phyloP scores from a whole-genome alignment of 2,797 vertebrate species.

The Sebastes trivittatus region DNA sequence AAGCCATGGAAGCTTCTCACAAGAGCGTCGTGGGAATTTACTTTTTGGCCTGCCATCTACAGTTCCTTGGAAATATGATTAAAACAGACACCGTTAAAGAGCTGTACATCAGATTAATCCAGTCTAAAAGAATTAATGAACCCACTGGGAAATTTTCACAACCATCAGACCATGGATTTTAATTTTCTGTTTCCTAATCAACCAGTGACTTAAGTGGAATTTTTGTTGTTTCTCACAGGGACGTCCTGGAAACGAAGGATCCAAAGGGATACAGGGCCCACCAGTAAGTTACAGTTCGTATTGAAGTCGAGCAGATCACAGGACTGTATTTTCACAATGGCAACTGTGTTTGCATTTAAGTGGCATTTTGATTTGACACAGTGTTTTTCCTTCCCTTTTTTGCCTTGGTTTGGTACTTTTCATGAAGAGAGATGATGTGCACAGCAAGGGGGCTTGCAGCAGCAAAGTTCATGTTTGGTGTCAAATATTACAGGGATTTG shows the following conservation, averaged over 20 bases:
- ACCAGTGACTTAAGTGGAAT: neutral
- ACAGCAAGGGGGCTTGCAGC: neutral
- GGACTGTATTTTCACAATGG: neutral
- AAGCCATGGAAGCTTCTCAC: neutral
- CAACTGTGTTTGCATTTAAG: neutral
- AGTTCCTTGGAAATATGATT: neutral
- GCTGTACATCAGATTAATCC: neutral
- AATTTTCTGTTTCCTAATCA: neutral
- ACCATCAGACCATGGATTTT: neutral
- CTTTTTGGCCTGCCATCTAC: neutral
- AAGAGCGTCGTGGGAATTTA: neutral
- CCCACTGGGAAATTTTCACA: neutral
- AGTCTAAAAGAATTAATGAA: neutral
- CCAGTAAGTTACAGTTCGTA: slow-evolving; percentile 76
- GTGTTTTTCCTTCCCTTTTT: neutral
- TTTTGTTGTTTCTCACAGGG: slow-evolving; percentile 76
- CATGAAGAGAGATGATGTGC: neutral
- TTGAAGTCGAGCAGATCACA: neutral
- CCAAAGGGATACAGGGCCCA: slow-evolving; percentile 82
- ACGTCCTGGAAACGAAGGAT: slow-evolving; percentile 84
- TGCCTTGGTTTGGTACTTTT: neutral
- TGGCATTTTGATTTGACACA: neutral
- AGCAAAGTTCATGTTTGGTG: neutral
- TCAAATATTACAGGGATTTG: neutral
- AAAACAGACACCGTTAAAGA: neutral